Percentiles rank a stretch among this genome's conserved stretches.
Conservation (phyloP, 2,888 invertebrate species). For the Deroplatys truncata region DNA sequence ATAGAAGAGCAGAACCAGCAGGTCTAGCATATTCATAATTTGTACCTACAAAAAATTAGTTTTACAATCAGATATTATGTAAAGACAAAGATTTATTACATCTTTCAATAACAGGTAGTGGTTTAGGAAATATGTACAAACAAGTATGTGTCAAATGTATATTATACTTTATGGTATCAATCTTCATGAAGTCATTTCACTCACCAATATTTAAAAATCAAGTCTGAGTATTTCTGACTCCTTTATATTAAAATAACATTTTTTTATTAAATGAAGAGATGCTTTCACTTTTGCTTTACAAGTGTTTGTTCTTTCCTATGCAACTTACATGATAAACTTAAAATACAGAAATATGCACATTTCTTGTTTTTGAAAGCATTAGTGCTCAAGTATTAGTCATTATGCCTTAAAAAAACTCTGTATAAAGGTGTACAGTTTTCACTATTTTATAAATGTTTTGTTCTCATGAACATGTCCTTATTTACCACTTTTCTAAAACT, state of each 20-base stretch:
- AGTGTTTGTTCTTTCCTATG: background rate
- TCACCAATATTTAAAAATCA: too few relatives aligned
- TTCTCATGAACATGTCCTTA: background rate
- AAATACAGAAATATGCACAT: background rate
- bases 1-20: too few relatives aligned
- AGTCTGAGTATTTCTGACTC: background rate
- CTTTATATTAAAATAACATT: background rate
- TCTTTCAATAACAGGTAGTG: background rate
- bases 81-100: background rate
- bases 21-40: too few relatives aligned
- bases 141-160: background rate
- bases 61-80: background rate
- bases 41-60: background rate
- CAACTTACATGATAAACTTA: background rate
- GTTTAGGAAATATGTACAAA: background rate
- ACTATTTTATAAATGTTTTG: background rate
- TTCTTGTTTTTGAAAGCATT: background rate
- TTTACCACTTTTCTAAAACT: background rate
- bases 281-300: background rate
- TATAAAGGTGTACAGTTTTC: background rate
- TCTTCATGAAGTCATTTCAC: too few relatives aligned
- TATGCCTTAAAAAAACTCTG: background rate
- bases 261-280: background rate
- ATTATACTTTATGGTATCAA: background rate
- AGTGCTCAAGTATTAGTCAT: background rate